Evolutionary conservation across 1,140 invertebrate genomes (phyloP).

Genomic region (Drosophila lowei): DNA sequence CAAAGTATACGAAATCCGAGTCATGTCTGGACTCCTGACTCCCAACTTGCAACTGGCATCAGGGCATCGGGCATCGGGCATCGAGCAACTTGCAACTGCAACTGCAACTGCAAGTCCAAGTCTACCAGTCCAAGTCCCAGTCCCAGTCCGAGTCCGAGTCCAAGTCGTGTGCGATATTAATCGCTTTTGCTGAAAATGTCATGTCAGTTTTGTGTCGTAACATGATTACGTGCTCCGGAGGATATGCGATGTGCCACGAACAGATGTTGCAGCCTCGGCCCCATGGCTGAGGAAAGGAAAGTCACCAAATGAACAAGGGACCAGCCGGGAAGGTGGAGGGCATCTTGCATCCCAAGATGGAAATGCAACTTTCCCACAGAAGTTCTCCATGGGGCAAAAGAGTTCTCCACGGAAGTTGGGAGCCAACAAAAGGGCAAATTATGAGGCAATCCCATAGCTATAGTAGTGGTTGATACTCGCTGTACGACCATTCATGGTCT

Average conservation of each 20-base stretch:
- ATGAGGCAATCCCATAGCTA: too few relatives aligned
- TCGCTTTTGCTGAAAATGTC: conserved; percentile 81
- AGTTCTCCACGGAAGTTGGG: not conserved
- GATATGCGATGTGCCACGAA: conserved; percentile 39
- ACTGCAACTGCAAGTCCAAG: conserved; percentile 25
- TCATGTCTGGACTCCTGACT: conserved; percentile 35
- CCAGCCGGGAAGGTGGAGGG: too few relatives aligned
- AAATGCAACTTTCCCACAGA: conserved; percentile 8
- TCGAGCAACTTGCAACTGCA: conserved; percentile 18
- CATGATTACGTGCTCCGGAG: conserved; percentile 73
- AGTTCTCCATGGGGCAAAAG: not conserved
- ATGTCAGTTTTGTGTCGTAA: conserved; percentile 81
- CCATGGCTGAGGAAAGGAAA: not conserved
- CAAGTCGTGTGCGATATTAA: conserved; percentile 81
- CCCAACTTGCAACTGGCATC: conserved; percentile 30
- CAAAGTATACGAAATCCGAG: conserved; percentile 47
- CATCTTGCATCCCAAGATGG: not conserved
- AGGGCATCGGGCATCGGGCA: not conserved
- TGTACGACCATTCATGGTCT: conserved; percentile 19
- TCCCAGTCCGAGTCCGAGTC: conserved; percentile 23
- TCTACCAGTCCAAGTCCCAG: conserved; percentile 15
- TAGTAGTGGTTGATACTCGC: not conserved
- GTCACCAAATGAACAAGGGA: not conserved
- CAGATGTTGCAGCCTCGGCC: conserved; percentile 31
- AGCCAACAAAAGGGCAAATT: not conserved